Evolutionary conservation across 2,113 vertebrate species (phyloP), one percentile per base, ranked within the genome.

Genomic region (Cephalopterus ornatus): DNA sequence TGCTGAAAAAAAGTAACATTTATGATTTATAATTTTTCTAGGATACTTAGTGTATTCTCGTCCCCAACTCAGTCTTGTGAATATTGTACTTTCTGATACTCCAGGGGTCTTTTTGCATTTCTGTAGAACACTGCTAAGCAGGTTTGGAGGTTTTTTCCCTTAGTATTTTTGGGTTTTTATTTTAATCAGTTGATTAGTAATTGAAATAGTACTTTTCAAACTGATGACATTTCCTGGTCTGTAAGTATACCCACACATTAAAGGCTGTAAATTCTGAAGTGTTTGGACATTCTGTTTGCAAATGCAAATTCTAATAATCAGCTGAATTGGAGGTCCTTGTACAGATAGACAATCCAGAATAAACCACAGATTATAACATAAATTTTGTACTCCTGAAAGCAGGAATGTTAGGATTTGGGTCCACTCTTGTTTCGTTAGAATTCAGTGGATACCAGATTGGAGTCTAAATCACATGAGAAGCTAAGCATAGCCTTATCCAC

Each of bases 401-500:
- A 75, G 23, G 20, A 81, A 30, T 0, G 0, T n/a, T 65, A 89
- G 23, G 76, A 35, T 16, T 77, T 44, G 28, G 11, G 79, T 86
- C 79, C 72, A 79, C 37, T 88, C 46, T 66, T 73, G n/a, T 94
- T 91, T 65, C 19, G 30, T 26, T 72, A 70, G 61, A 93, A 85
- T 84, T 93, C 66, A 93, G 76, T 39, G 88, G 82, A 74, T 88
- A 85, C 50, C 93, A 96, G 88, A 94, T 67, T 90, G 85, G 52
- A 74, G 74, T 73, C 72, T 91, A 86, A 96, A 93, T 80, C 82
- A 94, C 75, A 84, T 4, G 42, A 79, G 89, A 91, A 95, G 76
- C 81, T 89, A 86, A 77, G 93, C 23, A 16, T 50, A 86, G 79
- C 76, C 61, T 95, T 88, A 91, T 86, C 72, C 35, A 78, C 6